These are phyloP conservation scores for Pachyseris speciosa DNA, from an alignment of 64 coral and sea anemone species.

Conservation along the genomic window DNA sequence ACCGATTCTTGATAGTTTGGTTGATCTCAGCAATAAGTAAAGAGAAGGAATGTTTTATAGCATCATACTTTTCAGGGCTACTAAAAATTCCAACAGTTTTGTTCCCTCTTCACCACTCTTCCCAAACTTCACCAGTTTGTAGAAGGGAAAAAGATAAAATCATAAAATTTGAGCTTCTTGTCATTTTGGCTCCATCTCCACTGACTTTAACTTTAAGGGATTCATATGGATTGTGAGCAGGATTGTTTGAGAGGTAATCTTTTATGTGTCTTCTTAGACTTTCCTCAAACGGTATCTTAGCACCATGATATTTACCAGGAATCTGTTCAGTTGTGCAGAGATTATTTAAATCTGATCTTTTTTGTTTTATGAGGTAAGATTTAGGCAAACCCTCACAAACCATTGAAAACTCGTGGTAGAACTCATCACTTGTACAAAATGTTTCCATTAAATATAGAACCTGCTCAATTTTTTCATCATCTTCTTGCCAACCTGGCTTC, in stretches of 20 bases:
- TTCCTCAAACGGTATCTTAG: constrained; percentile 20
- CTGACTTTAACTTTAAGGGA: neutral
- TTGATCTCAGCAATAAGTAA: neutral
- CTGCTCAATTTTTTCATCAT: neutral
- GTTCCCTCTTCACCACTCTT: constrained; percentile 17
- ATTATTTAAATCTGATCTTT: too few species aligned
- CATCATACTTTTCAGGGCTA: constrained; percentile 39
- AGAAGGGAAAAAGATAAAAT: constrained; percentile 5
- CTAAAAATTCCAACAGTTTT: constrained; percentile 18
- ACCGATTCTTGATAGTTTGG: neutral
- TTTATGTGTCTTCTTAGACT: neutral
- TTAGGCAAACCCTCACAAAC: too few species aligned
- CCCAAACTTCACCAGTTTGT: neutral
- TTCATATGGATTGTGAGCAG: constrained; percentile 20
- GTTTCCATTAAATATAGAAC: constrained; percentile 36
- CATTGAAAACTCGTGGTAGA: constrained; percentile 56
- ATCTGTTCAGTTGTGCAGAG: neutral
- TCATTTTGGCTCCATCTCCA: neutral
- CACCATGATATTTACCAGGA: constrained; percentile 17
- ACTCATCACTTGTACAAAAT: constrained; percentile 55
- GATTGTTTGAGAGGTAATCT: constrained; percentile 13
- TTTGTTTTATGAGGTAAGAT: too few species aligned
- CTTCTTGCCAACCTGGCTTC: too few species aligned
- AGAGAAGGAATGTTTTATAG: neutral
- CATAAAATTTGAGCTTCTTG: neutral